phyloP scores from a whole-genome alignment of 2,888 invertebrate genomes.

The Andrena bicolor region DNA sequence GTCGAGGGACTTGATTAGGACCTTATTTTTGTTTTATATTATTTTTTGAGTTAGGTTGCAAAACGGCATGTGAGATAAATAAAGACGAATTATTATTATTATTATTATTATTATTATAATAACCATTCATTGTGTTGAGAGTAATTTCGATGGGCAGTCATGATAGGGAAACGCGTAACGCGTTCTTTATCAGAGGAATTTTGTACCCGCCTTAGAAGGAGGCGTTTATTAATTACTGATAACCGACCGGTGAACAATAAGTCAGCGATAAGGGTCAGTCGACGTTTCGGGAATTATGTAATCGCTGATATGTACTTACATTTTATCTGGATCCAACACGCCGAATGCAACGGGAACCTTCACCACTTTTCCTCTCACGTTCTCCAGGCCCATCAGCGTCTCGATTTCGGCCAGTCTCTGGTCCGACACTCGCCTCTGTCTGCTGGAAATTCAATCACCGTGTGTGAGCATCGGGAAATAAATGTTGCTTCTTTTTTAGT shows the following conservation, averaged over 20 bases:
- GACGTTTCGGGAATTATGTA: slow-evolving; percentile 9
- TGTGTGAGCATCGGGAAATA: not conserved
- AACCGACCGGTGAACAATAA: slow-evolving; percentile 4
- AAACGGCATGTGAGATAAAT: too few species aligned
- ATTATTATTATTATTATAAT: too few species aligned
- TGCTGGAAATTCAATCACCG: slow-evolving; percentile 74
- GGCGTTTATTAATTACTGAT: slow-evolving; percentile 8
- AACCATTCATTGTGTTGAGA: not conserved
- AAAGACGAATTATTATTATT: too few species aligned
- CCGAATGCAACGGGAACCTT: slow-evolving; percentile 86
- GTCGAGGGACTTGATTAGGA: not conserved
- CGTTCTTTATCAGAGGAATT: slow-evolving; percentile 15
- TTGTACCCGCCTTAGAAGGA: not conserved
- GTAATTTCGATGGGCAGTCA: not conserved
- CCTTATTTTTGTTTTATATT: too few species aligned
- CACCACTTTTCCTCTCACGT: slow-evolving; percentile 86
- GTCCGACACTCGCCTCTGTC: slow-evolving; percentile 87
- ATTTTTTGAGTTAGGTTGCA: too few species aligned
- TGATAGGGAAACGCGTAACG: not conserved
- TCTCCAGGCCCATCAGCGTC: slow-evolving; percentile 86
- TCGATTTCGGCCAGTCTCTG: slow-evolving; percentile 88
- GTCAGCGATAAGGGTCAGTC: not conserved
- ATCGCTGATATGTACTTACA: slow-evolving; percentile 84
- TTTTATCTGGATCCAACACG: slow-evolving; percentile 86
- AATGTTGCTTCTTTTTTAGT: not conserved